phyloP scores from a whole-genome alignment of 2,888 invertebrate genomes.

The Drosophila bunnanda region DNA sequence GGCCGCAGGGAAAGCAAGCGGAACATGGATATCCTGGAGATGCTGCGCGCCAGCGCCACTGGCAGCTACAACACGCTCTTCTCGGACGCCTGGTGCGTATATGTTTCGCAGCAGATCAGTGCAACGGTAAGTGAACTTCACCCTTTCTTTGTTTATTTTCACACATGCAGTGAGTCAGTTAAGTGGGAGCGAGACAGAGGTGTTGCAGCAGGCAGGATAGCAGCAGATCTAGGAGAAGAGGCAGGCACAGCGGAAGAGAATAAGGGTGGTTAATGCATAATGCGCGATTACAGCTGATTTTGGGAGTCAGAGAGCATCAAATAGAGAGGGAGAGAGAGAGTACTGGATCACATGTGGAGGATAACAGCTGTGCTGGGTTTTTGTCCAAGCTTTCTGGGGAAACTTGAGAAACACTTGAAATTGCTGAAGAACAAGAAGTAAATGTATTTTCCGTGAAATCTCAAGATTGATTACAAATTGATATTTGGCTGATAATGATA shows the following conservation, averaged over 20 bases:
- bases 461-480: constrained; percentile 1
- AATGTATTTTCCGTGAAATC: background rate
- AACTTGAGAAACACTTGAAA: background rate
- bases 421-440: background rate
- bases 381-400: background rate
- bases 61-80: constrained; percentile 76
- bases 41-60: constrained; percentile 69
- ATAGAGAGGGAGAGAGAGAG: background rate
- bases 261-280: background rate
- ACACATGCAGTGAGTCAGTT: constrained; percentile 19
- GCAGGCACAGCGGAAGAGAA: background rate
- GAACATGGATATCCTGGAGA: constrained; percentile 68
- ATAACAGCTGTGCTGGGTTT: background rate
- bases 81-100: constrained; percentile 85
- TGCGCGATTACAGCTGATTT: constrained; percentile 13
- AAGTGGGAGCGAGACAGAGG: background rate
- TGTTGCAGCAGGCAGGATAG: background rate
- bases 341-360: background rate
- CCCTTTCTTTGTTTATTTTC: constrained; percentile 17
- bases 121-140: constrained; percentile 85
- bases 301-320: background rate
- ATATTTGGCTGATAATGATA: constrained; percentile 1
- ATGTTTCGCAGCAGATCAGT: constrained; percentile 86
- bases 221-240: background rate
- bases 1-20: background rate